These are phyloP conservation scores for Epinotia brunnichana DNA, from an alignment of 2,888 invertebrate genomes.

Conservation along the genomic window DNA sequence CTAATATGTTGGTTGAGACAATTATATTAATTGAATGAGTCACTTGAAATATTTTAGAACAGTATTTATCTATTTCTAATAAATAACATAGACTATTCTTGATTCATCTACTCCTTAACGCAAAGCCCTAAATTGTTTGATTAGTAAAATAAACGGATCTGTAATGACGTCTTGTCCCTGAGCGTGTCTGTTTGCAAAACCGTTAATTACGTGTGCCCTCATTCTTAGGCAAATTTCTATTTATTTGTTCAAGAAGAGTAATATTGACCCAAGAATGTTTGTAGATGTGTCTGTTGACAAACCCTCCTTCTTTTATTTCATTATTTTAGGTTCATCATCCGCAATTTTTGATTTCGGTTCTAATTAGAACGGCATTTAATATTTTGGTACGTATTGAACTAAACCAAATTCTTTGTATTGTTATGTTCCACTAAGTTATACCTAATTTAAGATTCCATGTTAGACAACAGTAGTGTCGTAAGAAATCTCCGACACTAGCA, in stretches of 20 bases:
- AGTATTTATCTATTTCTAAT: no score
- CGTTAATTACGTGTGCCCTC: conserved; percentile 18
- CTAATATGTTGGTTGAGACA: no score
- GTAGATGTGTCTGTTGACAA: no score
- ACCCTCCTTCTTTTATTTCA: background rate
- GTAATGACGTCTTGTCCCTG: conserved; percentile 17
- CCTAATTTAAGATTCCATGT: background rate
- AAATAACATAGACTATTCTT: background rate
- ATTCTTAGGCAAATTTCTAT: conserved; percentile 14
- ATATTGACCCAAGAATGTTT: background rate
- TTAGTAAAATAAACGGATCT: conserved; percentile 31
- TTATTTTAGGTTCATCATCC: background rate
- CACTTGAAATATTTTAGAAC: no score
- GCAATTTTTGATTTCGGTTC: background rate
- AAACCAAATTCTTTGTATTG: no score
- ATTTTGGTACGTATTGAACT: no score
- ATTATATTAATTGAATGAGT: no score
- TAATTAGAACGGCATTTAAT: background rate
- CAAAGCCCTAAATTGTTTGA: conserved; percentile 20
- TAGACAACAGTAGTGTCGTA: background rate
- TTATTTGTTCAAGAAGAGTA: conserved; percentile 13
- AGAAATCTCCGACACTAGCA: background rate
- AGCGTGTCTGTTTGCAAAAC: conserved; percentile 26
- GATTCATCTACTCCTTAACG: background rate
- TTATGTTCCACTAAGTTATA: background rate